A percentile compares a stretch with the other conserved stretches of the same genome.
phyloP scores from a whole-genome alignment of 2,797 vertebrate species.

The Bovichtus variegatus region DNA sequence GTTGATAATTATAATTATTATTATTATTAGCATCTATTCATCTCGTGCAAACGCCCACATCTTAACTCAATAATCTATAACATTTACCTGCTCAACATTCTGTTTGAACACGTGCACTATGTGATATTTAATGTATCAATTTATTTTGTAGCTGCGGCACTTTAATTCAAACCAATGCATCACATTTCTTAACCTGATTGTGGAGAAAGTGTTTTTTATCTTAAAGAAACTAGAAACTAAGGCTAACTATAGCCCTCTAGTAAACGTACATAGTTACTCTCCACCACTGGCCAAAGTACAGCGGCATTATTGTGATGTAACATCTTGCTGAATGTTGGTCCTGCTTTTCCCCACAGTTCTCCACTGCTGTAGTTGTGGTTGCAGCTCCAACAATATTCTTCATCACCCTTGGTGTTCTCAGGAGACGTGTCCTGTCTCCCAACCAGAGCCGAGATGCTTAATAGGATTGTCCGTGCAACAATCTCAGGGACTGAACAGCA shows the following conservation, averaged over 20 bases:
- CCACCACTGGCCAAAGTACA: neutral
- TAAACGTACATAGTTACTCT: neutral
- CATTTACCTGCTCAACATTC: neutral
- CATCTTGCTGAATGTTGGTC: conserved; percentile 5
- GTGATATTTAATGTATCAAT: neutral
- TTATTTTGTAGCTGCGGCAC: neutral
- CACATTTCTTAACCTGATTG: neutral
- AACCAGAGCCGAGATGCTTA: conserved; percentile 26
- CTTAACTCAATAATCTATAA: neutral
- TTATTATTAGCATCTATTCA: neutral
- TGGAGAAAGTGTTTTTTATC: neutral
- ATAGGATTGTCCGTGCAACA: neutral
- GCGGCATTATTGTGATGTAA: conserved; percentile 4
- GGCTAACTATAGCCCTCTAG: too few species aligned
- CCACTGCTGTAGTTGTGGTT: conserved; percentile 65
- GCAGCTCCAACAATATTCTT: conserved; percentile 68
- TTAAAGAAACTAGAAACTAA: neutral
- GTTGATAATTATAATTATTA: neutral
- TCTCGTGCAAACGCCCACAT: neutral
- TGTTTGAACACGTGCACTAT: neutral
- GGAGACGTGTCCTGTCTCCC: conserved; percentile 40
- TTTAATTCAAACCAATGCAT: neutral
- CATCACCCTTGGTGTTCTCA: conserved; percentile 51
- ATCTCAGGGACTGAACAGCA: neutral
- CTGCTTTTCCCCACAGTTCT: conserved; percentile 67